Base-by-base conservation (phyloP, 2,888 invertebrate genomes). In the Linyphia triangularis region DNA sequence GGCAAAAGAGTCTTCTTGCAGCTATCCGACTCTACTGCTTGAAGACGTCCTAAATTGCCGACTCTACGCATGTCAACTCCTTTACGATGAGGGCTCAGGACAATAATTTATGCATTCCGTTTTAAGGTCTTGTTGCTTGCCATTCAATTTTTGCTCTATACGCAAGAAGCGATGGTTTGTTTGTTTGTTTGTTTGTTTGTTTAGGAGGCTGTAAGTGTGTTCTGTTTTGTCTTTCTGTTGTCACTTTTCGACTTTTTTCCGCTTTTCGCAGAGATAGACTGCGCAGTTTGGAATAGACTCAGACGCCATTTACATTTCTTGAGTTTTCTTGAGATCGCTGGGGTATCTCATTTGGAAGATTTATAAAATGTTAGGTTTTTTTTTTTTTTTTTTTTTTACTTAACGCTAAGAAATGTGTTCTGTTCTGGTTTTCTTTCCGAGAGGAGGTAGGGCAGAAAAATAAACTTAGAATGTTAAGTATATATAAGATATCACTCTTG, bases 51-150 rank as follows among this genome's bases (percentile, higher is more conserved):
- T 51, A 22, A 59, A 22, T 57, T 22, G 22, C 59, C n/a, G 19
- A 28, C 24, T 77, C 33, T 16, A 13, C 19, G 37, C 33, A 22
- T 63, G 24, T 37, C n/a, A 28, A 4, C 37, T 16, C 22, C 16
- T 24, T 63, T 61, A 63, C 40, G 73, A 73, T 22, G 43, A 13
- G 19, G n/a, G 26, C 26, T 26, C 22, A 6, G 24, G 37, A 24
- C 26, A 33, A 33, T 77, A 40, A 77, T 77, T 77, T 77, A 77
- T 63, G 77, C 37, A 77, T 37, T n/a, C 40, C 24, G 24, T 77
- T 37, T 22, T 51, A 5, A 22, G 51, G 6, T 5, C 24, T 69
- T 19, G 16, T 10, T 70, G 24, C 43, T 43, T 26, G n/a, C 43
- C 2, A 19, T 43, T 33, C 30, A 19, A 33, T 67, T 51, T 13